Percentiles rank a stretch among this genome's conserved stretches.
Conservation (phyloP, 2,888 invertebrate genomes). For the Lepidochitona cinerea region DNA sequence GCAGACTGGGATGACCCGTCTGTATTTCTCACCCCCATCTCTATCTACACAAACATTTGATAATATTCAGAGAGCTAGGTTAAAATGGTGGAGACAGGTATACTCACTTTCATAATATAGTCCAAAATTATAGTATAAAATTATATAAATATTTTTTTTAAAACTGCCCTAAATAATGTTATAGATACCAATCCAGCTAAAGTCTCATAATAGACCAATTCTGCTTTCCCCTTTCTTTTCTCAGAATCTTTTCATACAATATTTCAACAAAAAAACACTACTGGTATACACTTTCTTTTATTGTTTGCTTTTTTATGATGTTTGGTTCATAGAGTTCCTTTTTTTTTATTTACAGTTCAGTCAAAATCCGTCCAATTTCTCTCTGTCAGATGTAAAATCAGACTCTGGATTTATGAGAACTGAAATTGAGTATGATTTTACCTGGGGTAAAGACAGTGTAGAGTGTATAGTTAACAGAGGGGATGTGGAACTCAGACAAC, state of each 20-base stretch:
- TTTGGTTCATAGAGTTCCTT: too few relatives aligned
- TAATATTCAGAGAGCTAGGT: slow-evolving; percentile 41
- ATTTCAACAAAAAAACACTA: too few relatives aligned
- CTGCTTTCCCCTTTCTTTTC: too few relatives aligned
- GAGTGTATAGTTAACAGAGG: slow-evolving; percentile 51
- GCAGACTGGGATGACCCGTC: slow-evolving; percentile 31
- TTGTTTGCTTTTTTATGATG: too few relatives aligned
- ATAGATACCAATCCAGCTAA: too few relatives aligned
- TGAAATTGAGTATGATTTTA: slow-evolving; percentile 49
- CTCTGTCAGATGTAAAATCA: slow-evolving; percentile 22
- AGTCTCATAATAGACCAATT: too few relatives aligned
- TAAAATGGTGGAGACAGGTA: slow-evolving; percentile 61
- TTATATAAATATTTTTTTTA: too few relatives aligned
- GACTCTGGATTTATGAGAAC: slow-evolving; percentile 18
- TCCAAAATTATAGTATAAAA: too few relatives aligned
- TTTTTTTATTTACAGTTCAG: slow-evolving; percentile 41
- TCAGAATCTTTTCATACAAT: too few relatives aligned
- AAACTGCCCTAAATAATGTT: too few relatives aligned
- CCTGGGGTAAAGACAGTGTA: slow-evolving; percentile 48
- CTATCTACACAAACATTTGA: slow-evolving; percentile 38
- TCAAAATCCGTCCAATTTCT: slow-evolving; percentile 49
- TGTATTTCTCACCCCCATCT: slow-evolving; percentile 39
- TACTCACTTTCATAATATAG: too few relatives aligned
- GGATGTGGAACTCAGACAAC: slow-evolving; percentile 28
- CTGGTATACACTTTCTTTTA: too few relatives aligned